Evolutionary conservation across 2,797 vertebrate genomes (phyloP).

Genomic region (Sebastes trivittatus): DNA sequence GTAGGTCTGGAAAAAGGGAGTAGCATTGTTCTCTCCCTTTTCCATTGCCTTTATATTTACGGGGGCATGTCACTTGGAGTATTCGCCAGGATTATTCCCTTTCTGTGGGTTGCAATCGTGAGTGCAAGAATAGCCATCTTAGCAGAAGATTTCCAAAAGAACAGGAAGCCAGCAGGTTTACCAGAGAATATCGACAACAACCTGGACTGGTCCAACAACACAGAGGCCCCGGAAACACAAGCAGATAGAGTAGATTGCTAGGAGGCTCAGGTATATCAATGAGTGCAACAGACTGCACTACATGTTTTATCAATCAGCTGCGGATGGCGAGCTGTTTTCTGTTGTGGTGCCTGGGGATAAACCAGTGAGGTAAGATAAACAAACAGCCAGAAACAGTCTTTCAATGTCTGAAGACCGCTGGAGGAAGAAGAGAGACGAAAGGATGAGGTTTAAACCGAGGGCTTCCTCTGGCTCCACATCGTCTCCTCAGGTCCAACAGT

Average conservation of each 20-base stretch:
- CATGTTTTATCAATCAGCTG: slow-evolving; percentile 71
- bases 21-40: background rate
- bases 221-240: slow-evolving; percentile 25
- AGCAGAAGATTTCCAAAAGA: slow-evolving; percentile 28
- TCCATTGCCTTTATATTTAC: slow-evolving; percentile 1
- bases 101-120: background rate
- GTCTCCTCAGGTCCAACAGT: slow-evolving; percentile 20
- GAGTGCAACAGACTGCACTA: slow-evolving; percentile 7
- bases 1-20: background rate
- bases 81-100: background rate
- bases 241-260: slow-evolving; percentile 32
- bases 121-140: background rate
- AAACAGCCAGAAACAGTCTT: slow-evolving; percentile 30
- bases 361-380: slow-evolving; percentile 41
- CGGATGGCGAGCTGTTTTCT: slow-evolving; percentile 20
- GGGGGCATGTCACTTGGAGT: background rate
- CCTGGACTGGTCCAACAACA: slow-evolving; percentile 30
- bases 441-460: slow-evolving; percentile 17
- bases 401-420: slow-evolving; percentile 28
- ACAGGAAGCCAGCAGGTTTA: background rate
- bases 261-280: slow-evolving; percentile 44
- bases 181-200: slow-evolving; percentile 30
- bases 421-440: slow-evolving; percentile 28
- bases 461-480: slow-evolving; percentile 20
- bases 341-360: slow-evolving; percentile 32